Conservation (phyloP, 2,888 invertebrate species). For the Drosophila leonis region DNA sequence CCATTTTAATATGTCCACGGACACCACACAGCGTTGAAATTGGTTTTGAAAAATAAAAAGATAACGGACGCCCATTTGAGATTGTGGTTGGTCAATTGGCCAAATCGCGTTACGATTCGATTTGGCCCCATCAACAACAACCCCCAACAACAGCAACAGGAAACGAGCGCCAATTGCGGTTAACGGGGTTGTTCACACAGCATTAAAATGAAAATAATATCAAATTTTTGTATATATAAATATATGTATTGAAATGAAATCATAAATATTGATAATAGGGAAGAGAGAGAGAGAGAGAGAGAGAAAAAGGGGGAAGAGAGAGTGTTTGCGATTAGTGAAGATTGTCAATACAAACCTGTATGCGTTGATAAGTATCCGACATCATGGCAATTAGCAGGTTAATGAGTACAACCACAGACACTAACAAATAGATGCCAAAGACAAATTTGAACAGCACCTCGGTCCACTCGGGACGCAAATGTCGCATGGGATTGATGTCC, state of each 20-base stretch:
- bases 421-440: conserved; percentile 98
- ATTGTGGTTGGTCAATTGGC: conserved; percentile 65
- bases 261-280: conserved; percentile 5
- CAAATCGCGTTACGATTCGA: conserved; percentile 25
- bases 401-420: conserved; percentile 98
- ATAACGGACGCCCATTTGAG: conserved; percentile 72
- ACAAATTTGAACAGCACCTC: conserved; percentile 95
- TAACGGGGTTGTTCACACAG: conserved; percentile 61
- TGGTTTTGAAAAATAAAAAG: conserved; percentile 78
- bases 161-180: conserved; percentile 45
- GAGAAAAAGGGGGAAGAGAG: conserved; percentile 56
- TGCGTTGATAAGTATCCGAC: conserved; percentile 99
- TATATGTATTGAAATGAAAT: conserved; percentile 8
- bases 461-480: conserved; percentile 92
- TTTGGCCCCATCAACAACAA: conserved; percentile 53
- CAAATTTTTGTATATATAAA: neutral
- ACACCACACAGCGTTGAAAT: conserved; percentile 60
- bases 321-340: conserved; percentile 79
- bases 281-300: conserved; percentile 57
- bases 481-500: conserved; percentile 91
- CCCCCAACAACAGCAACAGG: conserved; percentile 37
- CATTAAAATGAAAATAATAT: conserved; percentile 11
- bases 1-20: conserved; percentile 32
- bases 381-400: conserved; percentile 99
- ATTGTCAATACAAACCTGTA: conserved; percentile 92